Evolutionary conservation across 37 sponge, comb jelly and placozoan genomes (phyloP), one percentile per base, ranked within the genome.

Genomic region (Petrosia ficiformis): DNA sequence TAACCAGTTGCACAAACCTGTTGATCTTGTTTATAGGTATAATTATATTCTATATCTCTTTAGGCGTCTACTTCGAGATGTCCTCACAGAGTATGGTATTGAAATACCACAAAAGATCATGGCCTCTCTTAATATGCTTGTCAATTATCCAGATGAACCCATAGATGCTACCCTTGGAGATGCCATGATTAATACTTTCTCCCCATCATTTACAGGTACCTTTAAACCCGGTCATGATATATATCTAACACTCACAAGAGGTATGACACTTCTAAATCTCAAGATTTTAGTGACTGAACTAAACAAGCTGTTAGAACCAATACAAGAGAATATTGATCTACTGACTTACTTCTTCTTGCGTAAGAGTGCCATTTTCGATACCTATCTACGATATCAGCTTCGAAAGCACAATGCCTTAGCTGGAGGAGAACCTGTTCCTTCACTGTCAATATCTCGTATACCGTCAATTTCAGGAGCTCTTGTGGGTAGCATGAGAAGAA

Each of bases 301-400:
- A 10, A 65, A 48, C 0, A 39, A 65, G 21, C 73, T 88, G 30
- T 36, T 82, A 1, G 24, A 48, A 0, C 83, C 89, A 4, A 30
- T 88, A 3, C 44, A 65, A 6, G 65, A 76, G 14, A 65, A 83
- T 39, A 4, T 90, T 36, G 80, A 88, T 11, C 34, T 89, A 24
- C 59, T 89, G 0, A 63, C 72, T 24, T 83, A 86, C 32, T 91
- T 91, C 68, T 72, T 52, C 67, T 59, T 82, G 57, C 64, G 75
- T 60, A 33, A 82, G 5, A 85, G 91, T 44, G 83, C 78, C 30
- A 74, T 91, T 0, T 91, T 91, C 63, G 79, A 77, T 39, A 76
- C 82, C 57, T 82, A 91, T 42, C 72, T 86, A 30, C 69, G 78
- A 38, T 29, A 70, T 40, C 72, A 79, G 76, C 57, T 89, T 21